Conservation (phyloP, 2,113 vertebrate genomes). For the Pelmatolapia mariae region DNA sequence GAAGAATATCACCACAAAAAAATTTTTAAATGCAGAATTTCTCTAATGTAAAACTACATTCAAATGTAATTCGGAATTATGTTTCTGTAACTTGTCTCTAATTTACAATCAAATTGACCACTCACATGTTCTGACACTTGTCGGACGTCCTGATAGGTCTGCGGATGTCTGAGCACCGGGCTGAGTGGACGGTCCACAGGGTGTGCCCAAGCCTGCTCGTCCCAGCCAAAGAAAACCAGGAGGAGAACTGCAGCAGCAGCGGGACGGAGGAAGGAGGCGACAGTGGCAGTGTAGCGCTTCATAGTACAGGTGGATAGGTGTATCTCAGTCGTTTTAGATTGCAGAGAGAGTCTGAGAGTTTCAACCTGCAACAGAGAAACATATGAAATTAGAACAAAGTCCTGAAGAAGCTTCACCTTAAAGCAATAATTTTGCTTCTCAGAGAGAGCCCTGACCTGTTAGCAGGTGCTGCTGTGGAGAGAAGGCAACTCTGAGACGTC, state of each 20-base stretch:
- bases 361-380: conserved; percentile 12
- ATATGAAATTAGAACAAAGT: background rate
- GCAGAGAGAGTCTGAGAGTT: background rate
- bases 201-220: background rate
- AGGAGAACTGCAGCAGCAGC: background rate
- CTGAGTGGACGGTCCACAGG: background rate
- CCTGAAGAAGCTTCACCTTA: background rate
- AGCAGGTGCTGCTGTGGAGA: conserved; percentile 16
- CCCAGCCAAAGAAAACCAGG: conserved; percentile 50
- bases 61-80: background rate
- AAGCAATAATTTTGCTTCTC: background rate
- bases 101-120: background rate
- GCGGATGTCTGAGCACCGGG: background rate
- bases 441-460: conserved; percentile 22
- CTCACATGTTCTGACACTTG: conserved; percentile 34
- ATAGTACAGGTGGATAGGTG: background rate
- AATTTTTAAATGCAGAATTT: background rate
- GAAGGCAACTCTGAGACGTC: background rate
- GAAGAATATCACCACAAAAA: background rate
- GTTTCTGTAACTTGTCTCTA: background rate
- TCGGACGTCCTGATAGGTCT: background rate
- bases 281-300: background rate
- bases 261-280: background rate
- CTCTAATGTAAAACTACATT: background rate
- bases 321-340: background rate